Evolutionary conservation across 2,797 vertebrate genomes (phyloP), one percentile per base, ranked within the genome.

Genomic region (Intellagama lesueurii): DNA sequence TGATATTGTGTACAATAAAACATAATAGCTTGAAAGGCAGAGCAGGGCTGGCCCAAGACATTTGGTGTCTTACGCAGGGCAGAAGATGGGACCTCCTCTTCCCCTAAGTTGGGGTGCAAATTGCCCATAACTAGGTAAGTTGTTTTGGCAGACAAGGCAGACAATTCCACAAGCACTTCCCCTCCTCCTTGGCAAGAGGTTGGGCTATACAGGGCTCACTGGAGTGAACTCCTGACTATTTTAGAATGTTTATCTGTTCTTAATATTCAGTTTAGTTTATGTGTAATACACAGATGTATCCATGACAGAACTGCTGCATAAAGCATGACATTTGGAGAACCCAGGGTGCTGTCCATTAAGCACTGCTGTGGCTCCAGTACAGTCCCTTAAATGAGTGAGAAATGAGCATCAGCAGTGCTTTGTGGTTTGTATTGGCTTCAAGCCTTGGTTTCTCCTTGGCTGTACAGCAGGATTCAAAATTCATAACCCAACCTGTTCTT

Each of bases 401-500:
- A 35, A 8, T 30, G 47, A 72, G 12, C 35, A 47, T 66, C 35
- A n/a, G 5, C 49, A 30, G 52, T 56, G 52, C 19, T 86, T 1
- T 22, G 7, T 72, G 49, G 69, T 72, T 60, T 64, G 14, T 44
- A 44, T 70, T 81, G 56, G 52, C 40, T 66, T 56, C 70, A 47
- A 32, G 28, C 17, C 35, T 85, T 64, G 32, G 85, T 81, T 44
- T 90, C 30, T 40, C 30, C 85, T 82, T 86, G 44, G 52, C 78
- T 52, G 4, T 76, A 35, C 72, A 88, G 4, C 1, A 73, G 70
- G 89, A 32, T 88, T 16, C 35, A 64, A 78, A 83, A 85, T 77
- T 88, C 35, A 11, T 81, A 85, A 83, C 87, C 86, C 81, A 90
- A 87, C 75, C 47, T 68, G 17, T 83, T 30, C 26, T 80, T 88